Conservation (phyloP, 64 coral and sea anemone genomes). For the Platygyra sinensis region DNA sequence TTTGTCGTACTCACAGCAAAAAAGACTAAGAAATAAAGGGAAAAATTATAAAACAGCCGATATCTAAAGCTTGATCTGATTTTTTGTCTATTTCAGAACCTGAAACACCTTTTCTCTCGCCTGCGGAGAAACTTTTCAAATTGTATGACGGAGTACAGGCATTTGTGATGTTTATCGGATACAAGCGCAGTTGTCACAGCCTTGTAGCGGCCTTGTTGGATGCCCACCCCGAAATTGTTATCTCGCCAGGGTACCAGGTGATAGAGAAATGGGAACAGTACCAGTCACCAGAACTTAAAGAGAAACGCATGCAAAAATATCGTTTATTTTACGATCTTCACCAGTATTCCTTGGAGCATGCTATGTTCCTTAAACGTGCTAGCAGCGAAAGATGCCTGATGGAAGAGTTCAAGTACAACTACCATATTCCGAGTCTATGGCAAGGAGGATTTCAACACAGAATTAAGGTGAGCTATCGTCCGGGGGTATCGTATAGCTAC, state of each 20-base stretch:
- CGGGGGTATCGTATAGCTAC: no score
- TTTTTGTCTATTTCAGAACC: no score
- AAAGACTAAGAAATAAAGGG: no score
- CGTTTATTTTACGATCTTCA: neutral
- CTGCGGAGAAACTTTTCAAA: neutral
- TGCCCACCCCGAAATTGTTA: constrained; percentile 16
- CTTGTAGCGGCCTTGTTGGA: constrained; percentile 9
- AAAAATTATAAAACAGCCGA: no score
- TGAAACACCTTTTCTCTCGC: no score
- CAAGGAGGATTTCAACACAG: no score
- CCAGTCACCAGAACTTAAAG: neutral
- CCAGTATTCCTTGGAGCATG: neutral
- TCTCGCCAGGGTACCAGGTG: neutral
- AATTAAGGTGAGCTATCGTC: no score
- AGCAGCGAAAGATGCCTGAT: neutral
- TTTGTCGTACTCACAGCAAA: no score
- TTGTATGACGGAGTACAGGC: constrained; percentile 11
- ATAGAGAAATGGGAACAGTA: neutral
- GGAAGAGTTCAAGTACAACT: neutral
- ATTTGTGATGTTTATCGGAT: constrained; percentile 25
- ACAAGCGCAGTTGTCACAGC: constrained; percentile 8
- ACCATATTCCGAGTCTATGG: no score
- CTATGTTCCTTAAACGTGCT: neutral
- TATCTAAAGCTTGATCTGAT: no score
- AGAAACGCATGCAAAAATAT: neutral